Evolutionary conservation across 2,113 vertebrate species (phyloP), one percentile per base, ranked within the genome.

Genomic region (Seriola dumerili): DNA sequence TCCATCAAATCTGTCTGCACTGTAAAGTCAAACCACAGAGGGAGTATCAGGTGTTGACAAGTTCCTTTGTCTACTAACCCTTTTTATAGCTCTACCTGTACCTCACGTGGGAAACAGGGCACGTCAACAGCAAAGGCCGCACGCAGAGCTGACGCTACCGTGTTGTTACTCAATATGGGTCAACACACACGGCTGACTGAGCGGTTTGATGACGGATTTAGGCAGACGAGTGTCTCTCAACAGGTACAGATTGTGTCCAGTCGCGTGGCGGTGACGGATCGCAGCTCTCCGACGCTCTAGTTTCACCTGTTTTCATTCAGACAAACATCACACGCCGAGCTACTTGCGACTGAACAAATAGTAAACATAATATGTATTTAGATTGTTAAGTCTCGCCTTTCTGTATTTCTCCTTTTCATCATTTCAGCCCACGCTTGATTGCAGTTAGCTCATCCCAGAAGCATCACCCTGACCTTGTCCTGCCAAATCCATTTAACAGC

Each of bases 21-120:
- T 78, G 85, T 85, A 86, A 86, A 89, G 85, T 84, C 89, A 85
- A 84, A 86, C 81, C 76, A 62, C 84, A 78, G 65, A 54, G 73
- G 70, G 79, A 63, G 86, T 90, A 90, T 94, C 90, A n/a, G 25
- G 72, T 91, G 90, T 90, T 83, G 85, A 88, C 76, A 11, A n/a
- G 75, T 52, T 34, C 86, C 59, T 91, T 93, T 91, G 90, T 92
- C 72, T 71, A 68, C 80, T 8, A 21, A 58, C 76, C 75, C 84
- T 85, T 83, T 90, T 87, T 80, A 86, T 85, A 83, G 75, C 61
- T 50, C 34, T 8, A 84, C 78, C 87, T 79, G 65, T 44, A 34
- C 71, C 29, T 86, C 87, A 87, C 40, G 44, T 88, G 83, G 77
- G 64, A 63, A 82, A 62, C 32, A 1, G 40, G 29, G 42, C 76